Evolutionary conservation across 2,888 invertebrate species (phyloP).

Genomic region (Meganola albula): DNA sequence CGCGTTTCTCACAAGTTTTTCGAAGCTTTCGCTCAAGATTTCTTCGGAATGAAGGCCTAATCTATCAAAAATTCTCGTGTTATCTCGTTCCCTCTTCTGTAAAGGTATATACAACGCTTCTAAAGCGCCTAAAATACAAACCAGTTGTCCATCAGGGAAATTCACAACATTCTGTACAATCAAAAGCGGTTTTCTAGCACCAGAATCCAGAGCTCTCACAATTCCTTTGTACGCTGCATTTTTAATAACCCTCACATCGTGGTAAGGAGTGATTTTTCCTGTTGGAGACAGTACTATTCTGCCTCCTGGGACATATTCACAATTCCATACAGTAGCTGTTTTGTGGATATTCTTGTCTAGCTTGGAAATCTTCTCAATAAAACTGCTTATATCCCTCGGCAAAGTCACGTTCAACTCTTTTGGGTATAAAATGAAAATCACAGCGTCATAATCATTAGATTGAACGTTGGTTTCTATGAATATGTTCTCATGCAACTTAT

Average conservation of each 20-base stretch:
- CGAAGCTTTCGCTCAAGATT: slow-evolving; percentile 69
- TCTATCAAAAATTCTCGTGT: slow-evolving; percentile 76
- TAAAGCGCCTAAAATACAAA: slow-evolving; percentile 89
- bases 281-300: slow-evolving; percentile 86
- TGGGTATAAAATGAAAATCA: slow-evolving; percentile 78
- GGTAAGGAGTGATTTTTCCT: slow-evolving; percentile 82
- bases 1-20: slow-evolving; percentile 78
- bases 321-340: slow-evolving; percentile 79
- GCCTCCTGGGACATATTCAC: slow-evolving; percentile 79
- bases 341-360: slow-evolving; percentile 59
- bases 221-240: slow-evolving; percentile 88
- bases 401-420: slow-evolving; percentile 61
- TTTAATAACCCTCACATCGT: slow-evolving; percentile 58
- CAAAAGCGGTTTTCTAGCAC: slow-evolving; percentile 87
- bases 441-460: slow-evolving; percentile 79
- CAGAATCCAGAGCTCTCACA: slow-evolving; percentile 88
- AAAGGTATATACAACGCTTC: slow-evolving; percentile 92
- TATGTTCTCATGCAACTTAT: slow-evolving; percentile 61
- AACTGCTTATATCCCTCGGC: slow-evolving; percentile 58
- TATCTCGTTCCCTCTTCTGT: slow-evolving; percentile 83
- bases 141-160: slow-evolving; percentile 86
- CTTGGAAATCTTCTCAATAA: slow-evolving; percentile 43
- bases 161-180: slow-evolving; percentile 81
- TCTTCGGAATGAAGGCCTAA: slow-evolving; percentile 81
- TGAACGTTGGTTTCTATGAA: slow-evolving; percentile 63